These are phyloP conservation scores for Anabas testudineus DNA, from an alignment of 2,797 vertebrate species.

Conservation along the genomic window DNA sequence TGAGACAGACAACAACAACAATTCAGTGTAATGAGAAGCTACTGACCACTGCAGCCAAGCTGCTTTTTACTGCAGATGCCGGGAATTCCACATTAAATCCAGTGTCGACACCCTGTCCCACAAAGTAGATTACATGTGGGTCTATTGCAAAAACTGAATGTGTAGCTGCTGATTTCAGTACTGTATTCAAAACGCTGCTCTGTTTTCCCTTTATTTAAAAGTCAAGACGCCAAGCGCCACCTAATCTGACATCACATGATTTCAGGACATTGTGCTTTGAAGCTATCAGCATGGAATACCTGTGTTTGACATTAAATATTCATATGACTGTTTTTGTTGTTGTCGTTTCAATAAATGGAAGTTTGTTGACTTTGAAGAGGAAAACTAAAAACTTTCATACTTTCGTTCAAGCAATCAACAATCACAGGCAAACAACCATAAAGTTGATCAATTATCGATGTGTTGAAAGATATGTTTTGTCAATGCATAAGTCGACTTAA, in stretches of 20 bases:
- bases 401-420: conserved; percentile 38
- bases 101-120: conserved; percentile 49
- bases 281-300: conserved; percentile 63
- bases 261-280: conserved; percentile 80
- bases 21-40: conserved; percentile 39
- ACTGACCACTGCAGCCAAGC: conserved; percentile 58
- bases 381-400: conserved; percentile 26
- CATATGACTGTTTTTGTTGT: conserved; percentile 18
- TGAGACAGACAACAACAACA: conserved; percentile 44
- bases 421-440: conserved; percentile 3
- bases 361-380: conserved; percentile 24
- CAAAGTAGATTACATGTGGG: conserved; percentile 25
- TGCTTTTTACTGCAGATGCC: conserved; percentile 40
- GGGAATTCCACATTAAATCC: conserved; percentile 47
- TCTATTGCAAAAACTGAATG: conserved; percentile 49
- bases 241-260: conserved; percentile 60
- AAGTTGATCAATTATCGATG: conserved; percentile 34
- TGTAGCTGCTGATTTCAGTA: conserved; percentile 14
- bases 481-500: conserved; percentile 43
- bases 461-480: conserved; percentile 31
- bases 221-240: conserved; percentile 42
- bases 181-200: conserved; percentile 25
- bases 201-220: conserved; percentile 31
- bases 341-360: conserved; percentile 35
- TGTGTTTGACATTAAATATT: conserved; percentile 40